These are phyloP conservation scores for Gallinago nigripennis DNA, from an alignment of 2,797 vertebrate genomes.

Conservation along the genomic window DNA sequence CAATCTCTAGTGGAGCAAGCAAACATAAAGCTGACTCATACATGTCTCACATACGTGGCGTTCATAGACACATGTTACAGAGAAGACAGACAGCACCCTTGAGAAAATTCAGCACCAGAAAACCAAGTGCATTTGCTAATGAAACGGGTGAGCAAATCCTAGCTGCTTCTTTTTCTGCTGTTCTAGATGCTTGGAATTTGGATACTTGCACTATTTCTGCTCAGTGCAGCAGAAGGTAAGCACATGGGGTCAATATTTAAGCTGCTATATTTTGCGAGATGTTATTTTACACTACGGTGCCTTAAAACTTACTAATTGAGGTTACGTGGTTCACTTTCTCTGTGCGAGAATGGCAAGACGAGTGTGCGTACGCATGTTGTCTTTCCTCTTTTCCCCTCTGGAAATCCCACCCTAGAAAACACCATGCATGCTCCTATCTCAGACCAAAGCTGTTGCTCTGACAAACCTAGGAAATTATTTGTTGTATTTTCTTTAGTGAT, in stretches of 20 bases:
- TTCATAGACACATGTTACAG: not conserved
- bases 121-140: not conserved
- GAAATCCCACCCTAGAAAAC: not conserved
- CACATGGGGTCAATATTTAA: not conserved
- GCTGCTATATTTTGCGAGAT: not conserved
- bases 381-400: not conserved
- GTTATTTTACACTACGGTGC: not conserved
- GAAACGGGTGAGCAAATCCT: not conserved
- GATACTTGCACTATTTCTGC: conserved; percentile 29
- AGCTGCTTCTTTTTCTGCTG: not conserved
- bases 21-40: not conserved
- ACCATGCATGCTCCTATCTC: not conserved
- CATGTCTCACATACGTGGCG: rapidly evolving
- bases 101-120: not conserved
- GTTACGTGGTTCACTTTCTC: not conserved
- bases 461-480: not conserved
- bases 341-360: rapidly evolving
- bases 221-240: conserved; percentile 46
- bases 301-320: not conserved
- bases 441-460: not conserved
- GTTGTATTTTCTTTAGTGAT: not conserved
- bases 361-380: rapidly evolving
- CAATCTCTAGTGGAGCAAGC: not conserved
- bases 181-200: conserved; percentile 63
- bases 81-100: not conserved